Base-by-base conservation (phyloP, 2,888 invertebrate species). In the Epinotia brunnichana region DNA sequence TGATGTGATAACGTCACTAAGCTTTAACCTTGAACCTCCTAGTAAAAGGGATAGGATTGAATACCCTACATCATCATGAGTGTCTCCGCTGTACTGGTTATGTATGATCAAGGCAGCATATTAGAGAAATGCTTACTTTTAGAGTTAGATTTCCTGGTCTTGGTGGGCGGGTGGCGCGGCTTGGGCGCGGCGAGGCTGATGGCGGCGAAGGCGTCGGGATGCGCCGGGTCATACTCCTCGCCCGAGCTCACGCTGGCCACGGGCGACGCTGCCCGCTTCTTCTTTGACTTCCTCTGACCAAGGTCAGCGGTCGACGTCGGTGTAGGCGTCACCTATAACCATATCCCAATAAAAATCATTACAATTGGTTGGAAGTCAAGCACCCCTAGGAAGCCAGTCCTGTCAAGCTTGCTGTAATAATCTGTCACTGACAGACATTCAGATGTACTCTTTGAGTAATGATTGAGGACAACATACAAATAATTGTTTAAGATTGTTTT, bases 151-250 rank as follows among this genome's bases (percentile, higher is more conserved):
- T 90, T 92, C 73, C 85, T 85, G 56, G 82, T 80, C 73, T 83
- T 85, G n/a, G 83, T 77, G 63, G 83, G 87, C 70, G 87, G 77
- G 48, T 90, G 87, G n/a, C 89, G 84, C 11, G 90, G 83, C 74
- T 91, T 93, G 3, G 92, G 88, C 2, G 92, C 90, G 1, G 88
- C 92, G 44, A 92, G 90, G 76, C 89, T 91, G 85, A 91, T 90
- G 9, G 86, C 86, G 2, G 90, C 88, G 3, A 89, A 85, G 4
- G 89, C 90, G 72, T 92, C 92, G 0, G 90, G 91, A 4, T 87
- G 84, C 10, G 87, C 79, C 3, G 93, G 93, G 76, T 92, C 91
- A 69, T 93, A 93, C 78, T 93, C 93, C 78, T 93, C 93, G 63
- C 93, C 93, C 3, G 93, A 93, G 75, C 93, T 93, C 39, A 87